These are phyloP conservation scores for Vulpes vulpes DNA, from an alignment of 2,113 vertebrate genomes.

Conservation along the genomic window DNA sequence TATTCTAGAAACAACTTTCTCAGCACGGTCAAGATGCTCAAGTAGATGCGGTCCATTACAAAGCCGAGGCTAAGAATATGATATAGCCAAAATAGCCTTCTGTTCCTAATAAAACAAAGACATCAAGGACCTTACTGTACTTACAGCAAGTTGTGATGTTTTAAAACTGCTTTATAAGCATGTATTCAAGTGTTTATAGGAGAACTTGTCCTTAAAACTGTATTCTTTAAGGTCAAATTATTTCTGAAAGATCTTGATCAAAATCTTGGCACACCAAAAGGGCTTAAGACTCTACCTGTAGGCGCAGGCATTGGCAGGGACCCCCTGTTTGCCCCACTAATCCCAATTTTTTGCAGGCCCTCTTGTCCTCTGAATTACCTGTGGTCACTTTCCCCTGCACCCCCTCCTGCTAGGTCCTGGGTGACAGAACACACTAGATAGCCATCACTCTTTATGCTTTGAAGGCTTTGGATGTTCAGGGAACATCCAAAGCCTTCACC, in stretches of 20 bases:
- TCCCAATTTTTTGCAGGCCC: neutral
- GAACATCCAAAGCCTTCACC: no score
- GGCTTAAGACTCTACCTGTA: neutral
- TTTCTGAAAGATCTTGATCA: neutral
- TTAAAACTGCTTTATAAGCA: constrained; percentile 34
- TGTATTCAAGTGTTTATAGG: neutral
- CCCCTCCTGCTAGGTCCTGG: neutral
- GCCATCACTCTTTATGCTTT: neutral
- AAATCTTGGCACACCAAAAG: neutral
- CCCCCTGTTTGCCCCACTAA: neutral
- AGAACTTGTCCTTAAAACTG: neutral
- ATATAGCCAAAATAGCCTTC: neutral
- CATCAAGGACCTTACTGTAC: neutral
- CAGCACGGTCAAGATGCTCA: neutral
- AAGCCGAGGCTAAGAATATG: neutral
- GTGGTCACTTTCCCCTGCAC: neutral
- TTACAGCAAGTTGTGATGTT: neutral
- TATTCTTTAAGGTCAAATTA: constrained; percentile 18
- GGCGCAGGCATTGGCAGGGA: neutral
- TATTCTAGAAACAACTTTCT: constrained; percentile 1
- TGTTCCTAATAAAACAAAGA: neutral
- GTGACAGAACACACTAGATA: neutral
- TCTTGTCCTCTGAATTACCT: neutral
- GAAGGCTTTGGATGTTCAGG: neutral
- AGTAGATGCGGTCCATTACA: neutral